A percentile compares a stretch with the other conserved stretches of the same genome.
These are phyloP conservation scores for Drosophila vallismaia DNA, from an alignment of 2,888 invertebrate genomes.

Conservation along the genomic window DNA sequence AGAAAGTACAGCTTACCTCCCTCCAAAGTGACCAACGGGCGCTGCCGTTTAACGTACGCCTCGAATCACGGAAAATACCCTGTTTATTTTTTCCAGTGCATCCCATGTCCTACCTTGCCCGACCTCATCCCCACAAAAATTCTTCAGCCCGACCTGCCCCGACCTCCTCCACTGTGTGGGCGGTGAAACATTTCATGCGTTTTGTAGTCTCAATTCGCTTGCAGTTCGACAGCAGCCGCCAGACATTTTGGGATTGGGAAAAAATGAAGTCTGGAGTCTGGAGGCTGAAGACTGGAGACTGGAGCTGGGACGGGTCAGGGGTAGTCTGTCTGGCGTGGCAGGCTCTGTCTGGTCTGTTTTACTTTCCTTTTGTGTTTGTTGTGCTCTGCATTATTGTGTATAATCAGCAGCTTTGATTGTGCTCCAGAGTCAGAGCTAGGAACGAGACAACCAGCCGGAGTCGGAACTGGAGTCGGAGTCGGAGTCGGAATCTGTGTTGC, in stretches of 20 bases:
- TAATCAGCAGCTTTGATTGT: slow-evolving; percentile 63
- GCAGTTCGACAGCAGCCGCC: slow-evolving; percentile 56
- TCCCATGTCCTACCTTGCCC: background rate
- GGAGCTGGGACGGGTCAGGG: background rate
- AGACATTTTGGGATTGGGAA: slow-evolving; percentile 51
- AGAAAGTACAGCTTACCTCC: background rate
- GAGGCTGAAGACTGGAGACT: background rate
- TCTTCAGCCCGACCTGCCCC: background rate
- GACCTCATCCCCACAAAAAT: background rate
- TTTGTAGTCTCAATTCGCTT: slow-evolving; percentile 74
- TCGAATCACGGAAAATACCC: too few relatives aligned
- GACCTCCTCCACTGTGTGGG: slow-evolving; percentile 70
- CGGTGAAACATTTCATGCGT: slow-evolving; percentile 71
- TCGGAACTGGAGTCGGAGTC: background rate
- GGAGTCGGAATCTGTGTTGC: background rate
- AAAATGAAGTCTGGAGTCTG: background rate
- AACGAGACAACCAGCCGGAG: background rate
- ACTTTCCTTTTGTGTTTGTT: slow-evolving; percentile 39
- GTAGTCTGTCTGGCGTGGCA: slow-evolving; percentile 41
- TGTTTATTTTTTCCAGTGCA: background rate
- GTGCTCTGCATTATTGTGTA: slow-evolving; percentile 51
- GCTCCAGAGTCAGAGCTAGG: slow-evolving; percentile 29
- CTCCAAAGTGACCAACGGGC: too few relatives aligned
- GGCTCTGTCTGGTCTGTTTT: slow-evolving; percentile 41
- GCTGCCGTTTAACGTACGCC: too few relatives aligned